Base-by-base conservation (phyloP, 2,888 invertebrate genomes). In the Flexamia atlantica region DNA sequence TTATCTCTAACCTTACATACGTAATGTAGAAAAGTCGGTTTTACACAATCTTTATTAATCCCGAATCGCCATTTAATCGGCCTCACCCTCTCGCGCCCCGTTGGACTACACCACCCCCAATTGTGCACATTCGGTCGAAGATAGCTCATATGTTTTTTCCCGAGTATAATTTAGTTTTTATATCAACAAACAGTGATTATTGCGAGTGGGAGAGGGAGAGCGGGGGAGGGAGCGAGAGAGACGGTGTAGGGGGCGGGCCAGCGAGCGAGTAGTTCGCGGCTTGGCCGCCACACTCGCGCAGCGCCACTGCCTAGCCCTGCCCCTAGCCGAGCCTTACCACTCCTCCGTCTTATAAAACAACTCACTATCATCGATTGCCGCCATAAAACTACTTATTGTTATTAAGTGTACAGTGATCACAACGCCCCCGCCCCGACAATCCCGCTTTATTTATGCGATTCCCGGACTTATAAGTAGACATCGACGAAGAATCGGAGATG, bases 381-480 rank as follows among this genome's bases (percentile, higher is more conserved):
- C 79, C 53, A 79, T 57, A 79, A 79, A 79, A 79, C 79, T 79
- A 79, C 79, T 79, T 79, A 79, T 79, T 79, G 79, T 79, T 79
- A 79, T 79, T 79, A 36, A 79, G 79, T 79, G 79, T 57, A 57
- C 36, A 32, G 79, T 57, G 79, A 79, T 79, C 79, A 57, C 36
- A 36, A 20, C 2, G 4, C 36, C 57, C 32, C n/a, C 57, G 79
- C 79, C 57, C 25, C 25, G 57, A 17, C 79, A 14, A 42, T 28
- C 5, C 25, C 50, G 50, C 23, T 57, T n/a, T 64, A 64, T 30
- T 64, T 64, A 12, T 64, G 30, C 23, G 20, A 28, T 28, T 30
- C 30, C 28, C 3, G 53, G 53, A 53, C 10, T 53, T 53, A 53
- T 53, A 23, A 53, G 53, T 10, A 20, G 10, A 17, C 17, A 46